Percentiles rank a stretch among this genome's conserved stretches.
Evolutionary conservation across 2,113 vertebrate species (phyloP).

Genomic region (Symphodus melops): DNA sequence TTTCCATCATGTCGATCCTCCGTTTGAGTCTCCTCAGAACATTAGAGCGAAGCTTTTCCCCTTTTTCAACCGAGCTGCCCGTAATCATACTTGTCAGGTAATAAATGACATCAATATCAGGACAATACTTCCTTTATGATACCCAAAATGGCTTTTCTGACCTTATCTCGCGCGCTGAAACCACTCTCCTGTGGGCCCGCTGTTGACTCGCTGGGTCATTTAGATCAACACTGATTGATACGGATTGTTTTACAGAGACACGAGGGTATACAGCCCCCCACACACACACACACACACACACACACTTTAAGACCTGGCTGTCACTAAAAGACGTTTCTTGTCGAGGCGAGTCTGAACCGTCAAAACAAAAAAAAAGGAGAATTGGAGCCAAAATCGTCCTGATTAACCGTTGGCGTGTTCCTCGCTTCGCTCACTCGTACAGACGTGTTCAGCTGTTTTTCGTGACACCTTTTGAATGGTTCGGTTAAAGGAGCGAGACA

Average conservation of each 20-base stretch:
- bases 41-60: constrained; percentile 51
- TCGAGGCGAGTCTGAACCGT: too few relatives aligned
- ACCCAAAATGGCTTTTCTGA: constrained; percentile 75
- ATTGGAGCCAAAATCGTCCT: too few relatives aligned
- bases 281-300: neutral
- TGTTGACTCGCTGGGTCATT: constrained; percentile 74
- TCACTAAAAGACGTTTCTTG: too few relatives aligned
- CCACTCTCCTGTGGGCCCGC: constrained; percentile 60
- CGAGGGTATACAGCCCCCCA: constrained; percentile 19
- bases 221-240: constrained; percentile 73
- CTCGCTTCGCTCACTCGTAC: too few relatives aligned
- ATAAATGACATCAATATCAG: constrained; percentile 79
- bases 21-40: constrained; percentile 58
- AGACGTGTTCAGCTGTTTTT: too few relatives aligned
- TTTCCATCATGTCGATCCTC: constrained; percentile 65
- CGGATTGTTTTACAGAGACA: constrained; percentile 70
- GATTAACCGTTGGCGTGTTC: too few relatives aligned
- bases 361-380: too few relatives aligned
- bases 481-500: constrained; percentile 31
- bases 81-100: constrained; percentile 63
- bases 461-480: constrained; percentile 7
- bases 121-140: constrained; percentile 73
- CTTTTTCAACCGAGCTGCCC: constrained; percentile 32
- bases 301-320: too few relatives aligned
- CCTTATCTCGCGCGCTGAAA: constrained; percentile 71